A percentile compares a stretch with the other conserved stretches of the same genome.
Conservation (phyloP, 1,140 invertebrate genomes). For the Phenacoccus solenopsis region DNA sequence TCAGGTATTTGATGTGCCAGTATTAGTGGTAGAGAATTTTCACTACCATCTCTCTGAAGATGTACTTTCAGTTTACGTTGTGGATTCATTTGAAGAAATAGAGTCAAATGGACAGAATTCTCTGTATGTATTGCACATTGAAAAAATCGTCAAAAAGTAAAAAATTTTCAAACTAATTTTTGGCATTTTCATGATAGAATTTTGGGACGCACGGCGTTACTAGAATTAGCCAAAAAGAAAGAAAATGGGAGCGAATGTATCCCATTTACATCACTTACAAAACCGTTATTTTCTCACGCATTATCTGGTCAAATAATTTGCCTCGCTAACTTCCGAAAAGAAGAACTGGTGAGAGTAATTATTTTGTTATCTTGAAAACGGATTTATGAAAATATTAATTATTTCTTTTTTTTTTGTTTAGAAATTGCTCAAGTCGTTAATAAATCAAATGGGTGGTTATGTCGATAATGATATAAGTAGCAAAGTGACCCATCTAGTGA, state of each 20-base stretch:
- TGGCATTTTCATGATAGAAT: too few species aligned
- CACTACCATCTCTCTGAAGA: too few species aligned
- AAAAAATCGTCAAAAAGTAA: too few species aligned
- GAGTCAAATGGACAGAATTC: too few species aligned
- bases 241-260: background rate
- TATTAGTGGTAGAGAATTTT: too few species aligned
- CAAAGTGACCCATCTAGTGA: slow-evolving; percentile 85
- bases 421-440: slow-evolving; percentile 60
- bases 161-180: too few species aligned
- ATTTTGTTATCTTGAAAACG: too few species aligned
- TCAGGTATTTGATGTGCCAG: too few species aligned
- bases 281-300: slow-evolving; percentile 51
- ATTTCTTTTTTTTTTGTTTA: slow-evolving; percentile 7
- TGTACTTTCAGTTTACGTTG: too few species aligned
- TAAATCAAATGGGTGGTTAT: slow-evolving; percentile 85
- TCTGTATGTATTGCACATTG: too few species aligned
- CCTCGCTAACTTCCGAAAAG: slow-evolving; percentile 78
- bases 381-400: background rate
- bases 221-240: slow-evolving; percentile 52
- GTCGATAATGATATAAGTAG: slow-evolving; percentile 75
- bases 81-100: too few species aligned
- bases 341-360: slow-evolving; percentile 63
- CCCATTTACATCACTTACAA: background rate
- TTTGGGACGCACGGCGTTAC: slow-evolving; percentile 45
- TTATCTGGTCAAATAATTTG: slow-evolving; percentile 76